These are phyloP conservation scores for Oncorhynchus gorbuscha DNA, from an alignment of 2,113 vertebrate genomes.

Conservation along the genomic window DNA sequence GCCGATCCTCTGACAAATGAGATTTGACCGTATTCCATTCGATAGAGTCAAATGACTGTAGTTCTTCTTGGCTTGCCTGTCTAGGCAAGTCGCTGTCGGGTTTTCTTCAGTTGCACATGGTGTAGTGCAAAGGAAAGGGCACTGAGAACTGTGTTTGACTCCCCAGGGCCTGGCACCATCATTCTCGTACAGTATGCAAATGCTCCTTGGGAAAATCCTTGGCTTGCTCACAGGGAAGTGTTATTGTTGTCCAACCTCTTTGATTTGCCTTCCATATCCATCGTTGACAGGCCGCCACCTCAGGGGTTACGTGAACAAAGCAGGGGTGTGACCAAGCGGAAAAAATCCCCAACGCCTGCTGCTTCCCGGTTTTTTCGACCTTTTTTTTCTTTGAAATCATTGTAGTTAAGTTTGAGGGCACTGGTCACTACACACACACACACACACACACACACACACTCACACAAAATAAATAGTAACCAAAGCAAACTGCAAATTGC, in stretches of 20 bases:
- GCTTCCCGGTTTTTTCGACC: slow-evolving; percentile 21
- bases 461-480: slow-evolving; percentile 11
- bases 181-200: slow-evolving; percentile 40
- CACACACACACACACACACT: slow-evolving; percentile 2
- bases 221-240: slow-evolving; percentile 58
- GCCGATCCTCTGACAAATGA: neutral
- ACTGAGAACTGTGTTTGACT: slow-evolving; percentile 16
- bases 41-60: neutral
- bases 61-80: neutral
- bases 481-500: neutral
- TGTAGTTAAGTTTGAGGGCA: slow-evolving; percentile 35
- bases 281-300: slow-evolving; percentile 68
- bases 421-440: neutral
- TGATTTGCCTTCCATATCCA: slow-evolving; percentile 73
- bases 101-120: slow-evolving; percentile 5
- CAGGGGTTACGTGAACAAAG: slow-evolving; percentile 60
- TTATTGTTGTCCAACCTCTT: slow-evolving; percentile 69
- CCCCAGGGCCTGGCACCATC: slow-evolving; percentile 24
- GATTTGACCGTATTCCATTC: neutral
- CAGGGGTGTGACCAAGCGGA: slow-evolving; percentile 58
- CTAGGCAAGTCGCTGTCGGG: neutral
- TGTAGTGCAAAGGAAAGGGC: slow-evolving; percentile 14
- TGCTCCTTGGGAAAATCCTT: slow-evolving; percentile 50
- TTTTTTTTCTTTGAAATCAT: slow-evolving; percentile 30
- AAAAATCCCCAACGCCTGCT: slow-evolving; percentile 66